Conservation (phyloP, 2,888 invertebrate species). For the Spicauda simplicius region DNA sequence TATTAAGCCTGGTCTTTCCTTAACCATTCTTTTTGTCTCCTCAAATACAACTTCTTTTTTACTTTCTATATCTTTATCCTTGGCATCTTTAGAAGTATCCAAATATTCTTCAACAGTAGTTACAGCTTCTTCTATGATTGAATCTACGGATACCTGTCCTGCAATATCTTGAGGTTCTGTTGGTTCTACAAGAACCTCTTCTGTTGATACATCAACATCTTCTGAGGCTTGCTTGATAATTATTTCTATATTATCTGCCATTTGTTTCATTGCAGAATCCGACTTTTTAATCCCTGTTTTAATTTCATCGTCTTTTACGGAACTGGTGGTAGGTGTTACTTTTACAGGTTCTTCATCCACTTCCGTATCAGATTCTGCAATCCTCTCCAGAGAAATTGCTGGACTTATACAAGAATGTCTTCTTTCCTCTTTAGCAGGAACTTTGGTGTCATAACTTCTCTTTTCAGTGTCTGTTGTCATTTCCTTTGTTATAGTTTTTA, state of each 20-base stretch:
- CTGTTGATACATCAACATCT: constrained; percentile 73
- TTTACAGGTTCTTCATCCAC: constrained; percentile 69
- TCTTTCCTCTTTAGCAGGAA: constrained; percentile 75
- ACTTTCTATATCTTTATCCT: constrained; percentile 57
- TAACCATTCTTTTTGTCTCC: constrained; percentile 62
- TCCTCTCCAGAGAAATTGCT: constrained; percentile 77
- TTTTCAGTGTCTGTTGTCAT: constrained; percentile 68
- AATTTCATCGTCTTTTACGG: constrained; percentile 43
- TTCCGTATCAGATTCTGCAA: constrained; percentile 77
- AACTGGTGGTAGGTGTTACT: constrained; percentile 37
- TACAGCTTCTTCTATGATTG: constrained; percentile 78
- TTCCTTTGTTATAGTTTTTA: constrained; percentile 68
- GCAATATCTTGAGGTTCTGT: constrained; percentile 57
- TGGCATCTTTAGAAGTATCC: constrained; percentile 58
- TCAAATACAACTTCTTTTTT: constrained; percentile 63
- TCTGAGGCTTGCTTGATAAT: constrained; percentile 81
- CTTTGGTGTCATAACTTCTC: constrained; percentile 77
- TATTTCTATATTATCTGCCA: constrained; percentile 82
- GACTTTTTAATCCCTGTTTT: constrained; percentile 71
- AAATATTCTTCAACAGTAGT: constrained; percentile 72
- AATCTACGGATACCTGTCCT: constrained; percentile 75
- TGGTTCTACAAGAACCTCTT: constrained; percentile 61
- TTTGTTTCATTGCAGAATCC: constrained; percentile 80
- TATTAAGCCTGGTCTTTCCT: constrained; percentile 72
- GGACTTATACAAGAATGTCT: constrained; percentile 80